Conservation (phyloP, 2,888 invertebrate species). For the Yponomeuta cagnagella region DNA sequence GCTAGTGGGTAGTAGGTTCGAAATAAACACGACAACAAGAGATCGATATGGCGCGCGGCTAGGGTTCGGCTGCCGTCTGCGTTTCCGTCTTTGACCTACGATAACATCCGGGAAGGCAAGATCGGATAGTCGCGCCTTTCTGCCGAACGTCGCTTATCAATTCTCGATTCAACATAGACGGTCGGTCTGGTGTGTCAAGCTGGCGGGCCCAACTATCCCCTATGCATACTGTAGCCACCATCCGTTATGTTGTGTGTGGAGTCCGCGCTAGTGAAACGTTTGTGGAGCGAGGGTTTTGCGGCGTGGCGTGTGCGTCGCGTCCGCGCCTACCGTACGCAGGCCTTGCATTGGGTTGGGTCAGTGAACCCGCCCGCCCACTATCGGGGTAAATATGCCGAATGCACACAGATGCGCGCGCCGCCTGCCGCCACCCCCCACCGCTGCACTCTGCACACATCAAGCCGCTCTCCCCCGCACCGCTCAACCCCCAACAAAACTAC, state of each 20-base stretch:
- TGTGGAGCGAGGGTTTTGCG: conserved; percentile 12
- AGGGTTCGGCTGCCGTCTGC: conserved; percentile 30
- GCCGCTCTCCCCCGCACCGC: conserved; percentile 19
- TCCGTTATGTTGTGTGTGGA: neutral
- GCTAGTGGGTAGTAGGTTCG: conserved; percentile 27
- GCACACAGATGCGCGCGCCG: conserved; percentile 75
- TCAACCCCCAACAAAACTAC: conserved; percentile 39
- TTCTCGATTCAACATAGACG: neutral
- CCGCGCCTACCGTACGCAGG: conserved; percentile 64
- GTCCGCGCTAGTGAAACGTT: conserved; percentile 14
- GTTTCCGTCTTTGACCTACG: conserved; percentile 23
- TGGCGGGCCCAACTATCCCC: neutral
- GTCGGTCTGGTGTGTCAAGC: neutral
- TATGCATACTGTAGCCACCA: neutral
- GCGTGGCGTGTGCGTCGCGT: conserved; percentile 48
- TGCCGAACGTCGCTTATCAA: neutral
- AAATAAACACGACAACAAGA: conserved; percentile 47
- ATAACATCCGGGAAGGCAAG: conserved; percentile 16
- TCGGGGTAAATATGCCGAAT: conserved; percentile 76
- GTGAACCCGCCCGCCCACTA: conserved; percentile 71
- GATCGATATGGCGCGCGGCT: conserved; percentile 50
- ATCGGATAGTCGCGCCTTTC: neutral
- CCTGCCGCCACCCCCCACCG: conserved; percentile 29
- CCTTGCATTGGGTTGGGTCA: conserved; percentile 74
- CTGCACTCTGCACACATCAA: conserved; percentile 15